These are phyloP conservation scores for Drosophila hamatofila DNA, from an alignment of 2,888 invertebrate genomes.

Conservation along the genomic window DNA sequence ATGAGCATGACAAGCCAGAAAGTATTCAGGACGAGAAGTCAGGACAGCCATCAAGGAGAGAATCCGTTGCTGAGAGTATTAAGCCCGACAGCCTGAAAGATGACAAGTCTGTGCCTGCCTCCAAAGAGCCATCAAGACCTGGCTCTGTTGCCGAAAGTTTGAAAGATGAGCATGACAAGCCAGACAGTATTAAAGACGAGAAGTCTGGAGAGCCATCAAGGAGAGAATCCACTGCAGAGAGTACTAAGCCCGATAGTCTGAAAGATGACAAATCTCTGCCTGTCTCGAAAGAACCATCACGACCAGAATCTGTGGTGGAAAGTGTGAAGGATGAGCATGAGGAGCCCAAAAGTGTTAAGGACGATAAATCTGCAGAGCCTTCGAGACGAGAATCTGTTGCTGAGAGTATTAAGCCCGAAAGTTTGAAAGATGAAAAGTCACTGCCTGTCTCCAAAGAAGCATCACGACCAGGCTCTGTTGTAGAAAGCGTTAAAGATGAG, in stretches of 20 bases:
- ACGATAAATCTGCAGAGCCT: not conserved
- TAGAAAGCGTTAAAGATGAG: not conserved
- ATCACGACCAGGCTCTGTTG: not conserved
- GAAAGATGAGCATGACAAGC: constrained; percentile 16
- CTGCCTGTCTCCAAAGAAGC: not conserved
- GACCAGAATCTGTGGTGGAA: constrained; percentile 38
- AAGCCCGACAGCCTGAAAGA: constrained; percentile 22
- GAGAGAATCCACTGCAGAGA: not conserved
- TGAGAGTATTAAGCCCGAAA: not conserved
- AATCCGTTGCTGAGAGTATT: constrained; percentile 21
- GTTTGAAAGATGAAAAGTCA: not conserved
- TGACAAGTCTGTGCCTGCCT: not conserved
- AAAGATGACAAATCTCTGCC: constrained; percentile 35
- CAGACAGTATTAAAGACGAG: not conserved
- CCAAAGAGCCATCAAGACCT: constrained; percentile 12
- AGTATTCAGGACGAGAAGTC: constrained; percentile 26
- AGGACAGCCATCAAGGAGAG: constrained; percentile 26
- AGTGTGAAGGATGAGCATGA: not conserved
- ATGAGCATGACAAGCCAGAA: constrained; percentile 32
- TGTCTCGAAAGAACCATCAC: constrained; percentile 31
- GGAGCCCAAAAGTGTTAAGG: not conserved
- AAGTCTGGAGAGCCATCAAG: not conserved
- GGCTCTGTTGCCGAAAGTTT: constrained; percentile 36
- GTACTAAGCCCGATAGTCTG: not conserved
- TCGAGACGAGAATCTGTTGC: not conserved